Conservation (phyloP, 2,797 vertebrate species). For the Coreius guichenoti region DNA sequence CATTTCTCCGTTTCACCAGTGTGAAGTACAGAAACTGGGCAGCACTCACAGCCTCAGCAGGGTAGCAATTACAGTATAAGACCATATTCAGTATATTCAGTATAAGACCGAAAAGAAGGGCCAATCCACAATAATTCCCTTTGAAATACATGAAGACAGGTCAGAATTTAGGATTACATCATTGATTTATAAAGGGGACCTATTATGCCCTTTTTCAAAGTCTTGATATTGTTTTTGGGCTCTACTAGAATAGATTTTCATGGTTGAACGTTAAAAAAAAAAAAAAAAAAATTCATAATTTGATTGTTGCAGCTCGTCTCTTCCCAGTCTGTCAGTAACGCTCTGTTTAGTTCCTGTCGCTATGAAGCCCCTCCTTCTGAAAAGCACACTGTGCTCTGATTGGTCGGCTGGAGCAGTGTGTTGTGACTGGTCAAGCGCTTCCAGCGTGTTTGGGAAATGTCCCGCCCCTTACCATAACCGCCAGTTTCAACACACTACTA, state of each 20-base stretch:
- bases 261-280: not conserved
- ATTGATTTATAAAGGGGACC: not conserved
- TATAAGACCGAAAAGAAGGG: not conserved
- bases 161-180: not conserved
- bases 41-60: not conserved
- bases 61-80: constrained; percentile 6
- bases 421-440: not conserved
- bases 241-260: not conserved
- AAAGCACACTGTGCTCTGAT: not conserved
- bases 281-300: not conserved
- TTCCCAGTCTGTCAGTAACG: not conserved
- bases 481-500: not conserved
- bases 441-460: not conserved
- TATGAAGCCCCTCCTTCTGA: not conserved
- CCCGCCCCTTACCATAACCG: not conserved
- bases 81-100: too few relatives aligned
- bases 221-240: not conserved
- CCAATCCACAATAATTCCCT: not conserved
- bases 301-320: not conserved
- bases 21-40: not conserved
- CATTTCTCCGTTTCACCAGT: not conserved
- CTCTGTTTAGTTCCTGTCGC: not conserved
- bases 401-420: not conserved
- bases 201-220: too few relatives aligned
- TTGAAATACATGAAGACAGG: not conserved